Evolutionary conservation across 2,113 vertebrate species (phyloP).

Genomic region (Choloepus hoffmanni): DNA sequence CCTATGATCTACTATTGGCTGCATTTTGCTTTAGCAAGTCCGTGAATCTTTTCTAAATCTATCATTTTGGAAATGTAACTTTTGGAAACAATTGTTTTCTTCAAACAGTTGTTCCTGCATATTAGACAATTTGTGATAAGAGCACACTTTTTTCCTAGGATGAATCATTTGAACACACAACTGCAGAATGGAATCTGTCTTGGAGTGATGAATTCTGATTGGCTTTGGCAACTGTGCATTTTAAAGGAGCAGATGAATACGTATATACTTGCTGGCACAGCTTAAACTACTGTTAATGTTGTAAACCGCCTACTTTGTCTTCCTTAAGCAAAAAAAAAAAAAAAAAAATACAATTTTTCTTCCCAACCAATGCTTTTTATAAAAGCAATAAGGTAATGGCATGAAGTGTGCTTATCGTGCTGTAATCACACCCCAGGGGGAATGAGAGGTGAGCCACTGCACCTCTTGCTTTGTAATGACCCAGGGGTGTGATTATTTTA

Average conservation of each 20-base stretch:
- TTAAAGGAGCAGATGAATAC: constrained; percentile 77
- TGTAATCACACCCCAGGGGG: constrained; percentile 89
- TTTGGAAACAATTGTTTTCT: background rate
- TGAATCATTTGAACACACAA: constrained; percentile 70
- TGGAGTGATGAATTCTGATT: constrained; percentile 79
- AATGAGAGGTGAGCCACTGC: constrained; percentile 84
- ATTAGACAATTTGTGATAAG: constrained; percentile 60
- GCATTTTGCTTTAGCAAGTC: constrained; percentile 44
- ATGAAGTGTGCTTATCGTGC: constrained; percentile 84
- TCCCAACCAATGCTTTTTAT: constrained; percentile 86
- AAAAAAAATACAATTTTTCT: constrained; percentile 81
- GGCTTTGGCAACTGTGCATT: constrained; percentile 77
- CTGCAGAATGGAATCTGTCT: constrained; percentile 66
- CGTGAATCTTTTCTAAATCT: constrained; percentile 17
- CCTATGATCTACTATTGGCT: constrained; percentile 42
- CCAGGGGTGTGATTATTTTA: constrained; percentile 90
- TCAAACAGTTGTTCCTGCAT: constrained; percentile 1
- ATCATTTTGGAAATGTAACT: background rate
- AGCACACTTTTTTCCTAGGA: constrained; percentile 9
- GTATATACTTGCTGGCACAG: constrained; percentile 77
- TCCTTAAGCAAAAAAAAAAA: constrained; percentile 84
- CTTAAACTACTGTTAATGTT: constrained; percentile 81
- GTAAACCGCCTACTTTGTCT: constrained; percentile 86
- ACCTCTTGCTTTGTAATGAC: constrained; percentile 90
- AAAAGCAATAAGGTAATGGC: constrained; percentile 86